A percentile compares a stretch with the other conserved stretches of the same genome.
These are phyloP conservation scores for Anoplolepis gracilipes DNA, from an alignment of 1,140 invertebrate species.

Conservation along the genomic window DNA sequence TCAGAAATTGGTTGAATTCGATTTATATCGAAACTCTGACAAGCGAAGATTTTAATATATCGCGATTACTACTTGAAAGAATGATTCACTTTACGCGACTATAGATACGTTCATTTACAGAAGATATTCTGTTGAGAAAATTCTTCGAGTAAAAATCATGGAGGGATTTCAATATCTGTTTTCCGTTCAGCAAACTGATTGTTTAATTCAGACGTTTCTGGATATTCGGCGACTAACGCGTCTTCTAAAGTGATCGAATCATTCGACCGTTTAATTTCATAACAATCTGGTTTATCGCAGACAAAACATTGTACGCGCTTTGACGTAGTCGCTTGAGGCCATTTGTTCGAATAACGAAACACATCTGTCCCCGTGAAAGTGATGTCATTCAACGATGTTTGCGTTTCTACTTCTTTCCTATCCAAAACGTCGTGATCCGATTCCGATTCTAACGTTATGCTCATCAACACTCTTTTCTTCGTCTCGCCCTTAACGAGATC, in stretches of 20 bases:
- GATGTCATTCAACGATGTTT: not conserved
- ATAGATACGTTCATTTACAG: slow-evolving; percentile 3
- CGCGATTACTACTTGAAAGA: not conserved
- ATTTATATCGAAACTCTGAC: slow-evolving; percentile 2
- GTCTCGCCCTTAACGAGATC: slow-evolving; percentile 40
- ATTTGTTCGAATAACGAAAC: not conserved
- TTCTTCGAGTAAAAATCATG: not conserved
- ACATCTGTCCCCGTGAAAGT: not conserved
- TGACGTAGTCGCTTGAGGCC: not conserved
- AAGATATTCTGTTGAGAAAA: not conserved
- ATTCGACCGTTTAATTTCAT: not conserved
- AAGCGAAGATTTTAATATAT: not conserved
- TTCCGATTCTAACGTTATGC: slow-evolving; percentile 47
- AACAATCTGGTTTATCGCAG: slow-evolving; percentile 25
- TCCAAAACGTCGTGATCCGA: not conserved
- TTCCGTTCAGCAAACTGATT: not conserved
- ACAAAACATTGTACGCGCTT: not conserved
- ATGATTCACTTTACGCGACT: not conserved
- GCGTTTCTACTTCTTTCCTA: not conserved
- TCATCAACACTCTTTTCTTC: slow-evolving; percentile 55
- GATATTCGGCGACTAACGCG: slow-evolving; percentile 1
- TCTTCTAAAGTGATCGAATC: slow-evolving; percentile 24
- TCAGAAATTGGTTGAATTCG: not conserved
- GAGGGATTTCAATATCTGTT: not conserved
- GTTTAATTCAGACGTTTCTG: not conserved